These are phyloP conservation scores for Rhagoletis pomonella DNA, from an alignment of 1,140 invertebrate species.

Conservation along the genomic window DNA sequence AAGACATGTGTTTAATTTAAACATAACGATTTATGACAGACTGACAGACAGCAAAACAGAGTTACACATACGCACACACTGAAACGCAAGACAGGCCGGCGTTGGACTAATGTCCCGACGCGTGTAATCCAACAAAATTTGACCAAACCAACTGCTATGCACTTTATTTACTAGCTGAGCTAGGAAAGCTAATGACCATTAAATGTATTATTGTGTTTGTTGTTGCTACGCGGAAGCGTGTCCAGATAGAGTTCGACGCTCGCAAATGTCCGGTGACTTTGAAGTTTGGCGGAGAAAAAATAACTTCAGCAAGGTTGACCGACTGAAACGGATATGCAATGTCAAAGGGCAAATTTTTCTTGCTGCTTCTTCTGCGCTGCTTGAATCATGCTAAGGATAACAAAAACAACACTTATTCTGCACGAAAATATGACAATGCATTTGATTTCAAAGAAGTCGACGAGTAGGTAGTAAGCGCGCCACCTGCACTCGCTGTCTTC, in stretches of 20 bases:
- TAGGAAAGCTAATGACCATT: background rate
- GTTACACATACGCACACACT: background rate
- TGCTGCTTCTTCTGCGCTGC: background rate
- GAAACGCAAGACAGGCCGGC: background rate
- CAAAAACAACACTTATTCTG: background rate
- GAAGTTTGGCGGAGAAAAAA: background rate
- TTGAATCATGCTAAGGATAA: background rate
- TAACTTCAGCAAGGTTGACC: conserved; percentile 32
- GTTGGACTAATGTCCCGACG: background rate
- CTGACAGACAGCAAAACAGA: background rate
- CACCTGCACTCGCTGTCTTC: background rate
- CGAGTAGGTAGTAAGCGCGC: background rate
- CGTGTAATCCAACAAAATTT: background rate
- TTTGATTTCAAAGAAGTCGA: background rate
- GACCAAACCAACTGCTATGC: conserved; percentile 33
- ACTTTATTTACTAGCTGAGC: background rate
- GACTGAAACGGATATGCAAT: conserved; percentile 54
- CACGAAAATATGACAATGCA: background rate
- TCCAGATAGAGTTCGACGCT: background rate
- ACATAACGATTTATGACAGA: conserved; percentile 50
- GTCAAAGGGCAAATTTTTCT: conserved; percentile 53
- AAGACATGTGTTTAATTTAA: conserved; percentile 25
- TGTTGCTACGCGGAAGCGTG: background rate
- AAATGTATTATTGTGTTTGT: background rate
- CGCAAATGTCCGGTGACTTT: background rate